These are phyloP conservation scores for Ophion slaviceki DNA, from an alignment of 2,888 invertebrate genomes.

Conservation along the genomic window DNA sequence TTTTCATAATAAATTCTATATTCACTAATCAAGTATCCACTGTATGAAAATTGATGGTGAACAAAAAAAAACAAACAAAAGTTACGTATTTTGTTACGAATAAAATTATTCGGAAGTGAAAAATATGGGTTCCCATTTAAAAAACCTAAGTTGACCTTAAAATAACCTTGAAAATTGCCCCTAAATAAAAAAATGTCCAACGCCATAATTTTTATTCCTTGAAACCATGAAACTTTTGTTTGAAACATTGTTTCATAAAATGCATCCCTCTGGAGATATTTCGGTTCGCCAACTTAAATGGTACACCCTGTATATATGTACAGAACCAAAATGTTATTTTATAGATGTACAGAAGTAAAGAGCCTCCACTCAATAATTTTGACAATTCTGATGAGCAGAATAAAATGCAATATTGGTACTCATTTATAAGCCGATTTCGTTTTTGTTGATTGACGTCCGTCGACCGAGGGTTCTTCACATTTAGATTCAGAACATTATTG, in stretches of 20 bases:
- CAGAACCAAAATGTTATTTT: not conserved
- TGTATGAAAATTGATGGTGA: not conserved
- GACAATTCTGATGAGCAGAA: not conserved
- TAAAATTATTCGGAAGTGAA: not conserved
- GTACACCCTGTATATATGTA: not conserved
- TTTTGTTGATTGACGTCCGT: not conserved
- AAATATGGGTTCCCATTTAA: not conserved
- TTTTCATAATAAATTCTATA: not conserved
- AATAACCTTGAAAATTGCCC: not conserved
- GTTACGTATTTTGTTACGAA: not conserved
- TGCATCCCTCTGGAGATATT: not conserved
- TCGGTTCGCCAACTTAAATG: not conserved
- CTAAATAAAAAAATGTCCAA: not conserved
- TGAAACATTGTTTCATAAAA: not conserved
- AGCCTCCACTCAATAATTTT: not conserved
- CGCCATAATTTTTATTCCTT: not conserved
- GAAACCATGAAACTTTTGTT: not conserved
- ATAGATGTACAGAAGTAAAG: not conserved
- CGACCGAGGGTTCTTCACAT: not conserved
- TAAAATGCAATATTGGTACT: not conserved
- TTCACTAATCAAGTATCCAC: not conserved
- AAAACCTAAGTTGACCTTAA: not conserved
- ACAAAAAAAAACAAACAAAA: not conserved
- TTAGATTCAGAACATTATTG: not conserved
- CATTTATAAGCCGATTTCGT: not conserved